Base-by-base conservation (phyloP, 2,888 invertebrate species). In the Stenodera caucasica region DNA sequence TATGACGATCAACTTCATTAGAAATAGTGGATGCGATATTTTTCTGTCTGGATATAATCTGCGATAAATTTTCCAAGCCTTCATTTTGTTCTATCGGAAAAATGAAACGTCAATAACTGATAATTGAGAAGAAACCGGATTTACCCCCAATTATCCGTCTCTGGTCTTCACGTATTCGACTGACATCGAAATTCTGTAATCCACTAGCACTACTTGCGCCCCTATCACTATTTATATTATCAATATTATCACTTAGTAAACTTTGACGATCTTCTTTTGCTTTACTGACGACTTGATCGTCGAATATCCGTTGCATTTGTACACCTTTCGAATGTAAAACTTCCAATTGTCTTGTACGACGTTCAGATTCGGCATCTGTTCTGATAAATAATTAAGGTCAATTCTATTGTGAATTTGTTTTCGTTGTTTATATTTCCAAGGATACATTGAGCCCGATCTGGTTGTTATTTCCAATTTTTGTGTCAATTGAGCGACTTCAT, bases 21-120 rank as follows among this genome's bases (percentile, higher is more conserved):
- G 88, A 87, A 68, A 94, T 88, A 52, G 87, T 88, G 51, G 86
- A 80, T 7, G 92, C 92, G 72, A 93, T 86, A 69, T 88, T 82
- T 72, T 90, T 91, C 75, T 93, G 93, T 6, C 91, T 81, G 0
- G 87, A 84, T 60, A 93, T 88, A 5, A 91, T 89, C 75, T 88
- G 85, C 0, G 90, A 88, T 50, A 93, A 80, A 55, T 84, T 86
- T 61, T 92, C 91, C 29, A 94, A 80, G 0, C 92, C 92, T 65
- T 83, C 81, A 73, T 94, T 90, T 83, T 94, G 93, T 65, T 90
- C 89, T 87, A 75, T 55, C 80, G 81, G 26, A 55, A 33, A 23
- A 52, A 52, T 21, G 29, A 37, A 54, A 53, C 9, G 32, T 32
- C 4, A 32, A 32, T 32, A 7, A 11, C 9, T 32, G 32, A 7